phyloP scores from a whole-genome alignment of 2,797 vertebrate genomes.

The Luscinia megarhynchos region DNA sequence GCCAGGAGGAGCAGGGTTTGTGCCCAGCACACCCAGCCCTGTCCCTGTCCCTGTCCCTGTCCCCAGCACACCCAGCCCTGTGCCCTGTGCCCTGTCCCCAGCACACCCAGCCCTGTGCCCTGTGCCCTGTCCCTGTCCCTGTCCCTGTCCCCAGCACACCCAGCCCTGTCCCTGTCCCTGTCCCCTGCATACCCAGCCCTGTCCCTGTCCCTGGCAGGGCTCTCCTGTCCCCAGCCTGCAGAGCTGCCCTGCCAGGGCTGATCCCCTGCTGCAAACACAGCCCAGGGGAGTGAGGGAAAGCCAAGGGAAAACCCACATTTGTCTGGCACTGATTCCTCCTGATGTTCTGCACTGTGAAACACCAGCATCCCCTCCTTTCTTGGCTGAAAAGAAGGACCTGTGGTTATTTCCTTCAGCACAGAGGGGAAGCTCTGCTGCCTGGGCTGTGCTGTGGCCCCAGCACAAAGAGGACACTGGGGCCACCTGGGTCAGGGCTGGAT shows the following conservation, averaged over 20 bases:
- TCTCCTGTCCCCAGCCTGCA: too few relatives aligned
- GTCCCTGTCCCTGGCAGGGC: not conserved
- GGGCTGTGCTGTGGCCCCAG: not conserved
- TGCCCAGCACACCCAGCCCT: not conserved
- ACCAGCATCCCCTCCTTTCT: not conserved
- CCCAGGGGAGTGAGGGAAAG: rapidly evolving
- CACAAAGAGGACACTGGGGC: not conserved
- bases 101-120: not conserved
- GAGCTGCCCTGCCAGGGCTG: not conserved
- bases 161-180: too few relatives aligned
- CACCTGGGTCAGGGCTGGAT: not conserved
- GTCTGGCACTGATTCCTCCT: not conserved
- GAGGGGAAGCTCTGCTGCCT: not conserved
- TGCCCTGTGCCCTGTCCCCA: too few relatives aligned
- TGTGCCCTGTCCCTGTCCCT: not conserved
- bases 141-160: not conserved
- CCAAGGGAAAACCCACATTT: not conserved
- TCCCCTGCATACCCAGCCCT: not conserved
- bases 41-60: too few relatives aligned
- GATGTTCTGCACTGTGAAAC: not conserved
- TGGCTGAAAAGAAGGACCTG: not conserved
- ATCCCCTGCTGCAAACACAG: not conserved
- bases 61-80: too few relatives aligned
- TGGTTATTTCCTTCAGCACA: not conserved
- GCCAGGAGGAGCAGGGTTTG: not conserved